Conservation (phyloP, 2,797 vertebrate species). For the Cryptoprocta ferox region DNA sequence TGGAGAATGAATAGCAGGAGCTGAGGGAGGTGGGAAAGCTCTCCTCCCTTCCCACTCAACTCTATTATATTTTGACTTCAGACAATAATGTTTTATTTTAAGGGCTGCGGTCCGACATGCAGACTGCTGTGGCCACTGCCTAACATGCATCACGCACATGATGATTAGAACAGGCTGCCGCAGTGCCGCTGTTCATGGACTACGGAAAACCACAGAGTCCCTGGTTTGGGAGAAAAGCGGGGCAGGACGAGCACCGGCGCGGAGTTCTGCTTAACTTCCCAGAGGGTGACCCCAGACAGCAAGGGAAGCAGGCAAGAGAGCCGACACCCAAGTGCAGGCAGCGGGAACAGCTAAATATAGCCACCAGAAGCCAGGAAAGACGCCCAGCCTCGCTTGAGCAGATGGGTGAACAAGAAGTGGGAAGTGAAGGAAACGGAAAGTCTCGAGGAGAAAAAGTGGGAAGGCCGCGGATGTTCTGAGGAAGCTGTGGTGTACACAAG, state of each 20-base stretch:
- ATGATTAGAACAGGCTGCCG: background rate
- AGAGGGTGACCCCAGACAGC: slow-evolving; percentile 10
- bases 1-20: accelerated
- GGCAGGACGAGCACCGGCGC: background rate
- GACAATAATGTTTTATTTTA: background rate
- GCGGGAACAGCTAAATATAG: slow-evolving; percentile 44
- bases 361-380: slow-evolving; percentile 62
- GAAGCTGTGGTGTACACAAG: slow-evolving; percentile 61
- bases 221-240: background rate
- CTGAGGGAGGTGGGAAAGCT: background rate
- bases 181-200: background rate
- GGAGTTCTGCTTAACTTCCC: background rate
- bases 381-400: slow-evolving; percentile 36
- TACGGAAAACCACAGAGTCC: background rate
- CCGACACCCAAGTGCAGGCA: background rate
- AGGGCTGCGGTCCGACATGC: background rate
- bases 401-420: slow-evolving; percentile 69
- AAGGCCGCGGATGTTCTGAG: slow-evolving; percentile 52
- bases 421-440: slow-evolving; percentile 64
- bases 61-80: background rate
- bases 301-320: slow-evolving; percentile 32
- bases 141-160: accelerated
- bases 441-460: slow-evolving; percentile 45
- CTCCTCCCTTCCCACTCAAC: background rate
- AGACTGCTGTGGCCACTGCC: background rate